phyloP scores from a whole-genome alignment of 2,797 vertebrate species.

The Arnoldichthys spilopterus region DNA sequence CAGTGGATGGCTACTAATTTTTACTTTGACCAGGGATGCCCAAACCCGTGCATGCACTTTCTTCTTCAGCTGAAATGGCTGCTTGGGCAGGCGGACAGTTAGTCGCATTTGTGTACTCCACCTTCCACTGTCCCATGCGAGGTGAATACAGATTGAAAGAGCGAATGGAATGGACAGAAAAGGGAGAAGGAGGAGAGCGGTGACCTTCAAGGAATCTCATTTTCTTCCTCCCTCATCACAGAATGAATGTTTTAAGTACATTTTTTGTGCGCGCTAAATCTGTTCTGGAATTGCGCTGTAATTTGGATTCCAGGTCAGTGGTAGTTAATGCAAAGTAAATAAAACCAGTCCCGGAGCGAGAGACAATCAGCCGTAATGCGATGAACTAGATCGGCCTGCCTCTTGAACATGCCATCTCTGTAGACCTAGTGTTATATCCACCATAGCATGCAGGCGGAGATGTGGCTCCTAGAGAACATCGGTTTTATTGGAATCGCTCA shows the following conservation, averaged over 20 bases:
- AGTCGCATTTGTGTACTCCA: background rate
- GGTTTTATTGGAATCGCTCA: background rate
- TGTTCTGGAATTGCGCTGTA: conserved; percentile 38
- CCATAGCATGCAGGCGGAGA: background rate
- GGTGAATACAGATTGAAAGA: background rate
- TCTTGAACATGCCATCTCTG: background rate
- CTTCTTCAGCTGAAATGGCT: background rate
- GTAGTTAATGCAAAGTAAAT: conserved; percentile 52
- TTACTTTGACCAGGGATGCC: no score
- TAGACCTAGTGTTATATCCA: background rate
- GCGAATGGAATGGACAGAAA: background rate
- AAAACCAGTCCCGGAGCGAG: conserved; percentile 37
- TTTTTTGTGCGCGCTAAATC: conserved; percentile 35
- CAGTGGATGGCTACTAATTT: no score
- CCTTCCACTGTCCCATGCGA: background rate
- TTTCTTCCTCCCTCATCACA: conserved; percentile 14
- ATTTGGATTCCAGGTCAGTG: conserved; percentile 52
- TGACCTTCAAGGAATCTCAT: conserved; percentile 34
- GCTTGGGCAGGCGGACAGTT: background rate
- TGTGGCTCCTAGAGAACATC: background rate
- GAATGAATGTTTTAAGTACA: conserved; percentile 45
- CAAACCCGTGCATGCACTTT: no score
- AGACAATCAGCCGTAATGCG: conserved; percentile 15
- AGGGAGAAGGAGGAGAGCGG: background rate
- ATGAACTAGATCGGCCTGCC: conserved; percentile 27